Evolutionary conservation across 2,888 invertebrate species (phyloP).

Genomic region (Xylocampa areola): DNA sequence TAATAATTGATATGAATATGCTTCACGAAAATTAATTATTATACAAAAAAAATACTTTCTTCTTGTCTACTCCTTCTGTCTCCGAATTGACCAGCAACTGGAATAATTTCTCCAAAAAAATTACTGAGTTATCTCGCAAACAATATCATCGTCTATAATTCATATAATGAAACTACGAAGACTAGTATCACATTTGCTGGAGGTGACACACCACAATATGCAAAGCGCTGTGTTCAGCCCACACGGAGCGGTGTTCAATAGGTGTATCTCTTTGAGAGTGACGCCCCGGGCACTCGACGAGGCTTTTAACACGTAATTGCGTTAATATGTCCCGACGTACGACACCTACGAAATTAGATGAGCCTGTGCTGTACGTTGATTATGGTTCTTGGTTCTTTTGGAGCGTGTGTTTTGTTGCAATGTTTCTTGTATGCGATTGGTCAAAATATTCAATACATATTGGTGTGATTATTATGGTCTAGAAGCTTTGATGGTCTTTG

Average conservation of each 20-base stretch:
- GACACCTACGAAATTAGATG: constrained; percentile 81
- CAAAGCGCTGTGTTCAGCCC: constrained; percentile 58
- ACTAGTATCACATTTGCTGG: no score
- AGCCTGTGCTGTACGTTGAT: constrained; percentile 62
- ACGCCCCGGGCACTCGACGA: constrained; percentile 76
- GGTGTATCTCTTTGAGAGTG: constrained; percentile 74
- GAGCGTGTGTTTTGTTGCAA: constrained; percentile 16
- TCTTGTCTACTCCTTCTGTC: no score
- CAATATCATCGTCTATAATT: no score
- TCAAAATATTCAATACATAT: not conserved
- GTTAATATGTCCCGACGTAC: constrained; percentile 82
- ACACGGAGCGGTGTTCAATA: constrained; percentile 56
- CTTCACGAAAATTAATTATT: no score
- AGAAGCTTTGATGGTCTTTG: not conserved
- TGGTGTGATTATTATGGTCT: not conserved
- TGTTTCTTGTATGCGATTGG: not conserved
- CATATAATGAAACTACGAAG: not conserved
- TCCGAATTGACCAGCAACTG: no score
- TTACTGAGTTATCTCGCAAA: no score
- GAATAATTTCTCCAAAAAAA: no score
- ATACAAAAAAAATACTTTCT: no score
- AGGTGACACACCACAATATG: constrained; percentile 41
- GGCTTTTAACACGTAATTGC: constrained; percentile 87
- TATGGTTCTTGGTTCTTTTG: constrained; percentile 64
- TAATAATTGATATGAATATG: no score